Evolutionary conservation across 2,113 vertebrate species (phyloP).

Genomic region (Cheirogaleus medius): DNA sequence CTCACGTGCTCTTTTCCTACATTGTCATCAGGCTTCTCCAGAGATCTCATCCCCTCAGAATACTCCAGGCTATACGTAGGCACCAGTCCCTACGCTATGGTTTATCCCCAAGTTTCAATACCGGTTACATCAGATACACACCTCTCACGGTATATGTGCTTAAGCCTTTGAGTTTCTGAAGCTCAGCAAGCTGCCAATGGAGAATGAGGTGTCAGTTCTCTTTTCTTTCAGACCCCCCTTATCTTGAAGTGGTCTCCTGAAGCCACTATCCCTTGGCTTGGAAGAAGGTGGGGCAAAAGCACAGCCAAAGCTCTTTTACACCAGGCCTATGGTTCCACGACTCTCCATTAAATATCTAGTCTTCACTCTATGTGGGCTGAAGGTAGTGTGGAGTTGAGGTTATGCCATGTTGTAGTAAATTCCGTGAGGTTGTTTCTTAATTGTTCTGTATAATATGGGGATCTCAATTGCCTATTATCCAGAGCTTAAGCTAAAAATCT

Average conservation of each 20-base stretch:
- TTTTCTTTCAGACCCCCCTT: not conserved
- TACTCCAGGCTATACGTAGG: not conserved
- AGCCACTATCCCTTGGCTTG: not conserved
- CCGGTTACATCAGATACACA: not conserved
- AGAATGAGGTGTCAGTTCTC: not conserved
- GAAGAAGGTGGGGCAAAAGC: not conserved
- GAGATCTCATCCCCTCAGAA: not conserved
- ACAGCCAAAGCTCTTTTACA: not conserved
- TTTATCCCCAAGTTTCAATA: not conserved
- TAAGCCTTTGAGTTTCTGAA: not conserved
- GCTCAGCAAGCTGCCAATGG: not conserved
- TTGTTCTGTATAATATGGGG: not conserved
- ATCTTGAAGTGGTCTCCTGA: not conserved
- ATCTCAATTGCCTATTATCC: not conserved
- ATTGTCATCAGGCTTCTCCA: not conserved
- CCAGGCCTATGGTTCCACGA: not conserved
- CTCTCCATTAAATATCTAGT: not conserved
- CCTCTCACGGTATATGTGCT: not conserved
- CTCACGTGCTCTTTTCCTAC: not conserved
- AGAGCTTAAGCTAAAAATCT: not conserved
- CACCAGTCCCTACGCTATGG: not conserved
- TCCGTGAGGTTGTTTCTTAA: not conserved
- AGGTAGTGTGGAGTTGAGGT: not conserved
- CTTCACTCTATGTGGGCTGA: not conserved
- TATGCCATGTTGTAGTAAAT: not conserved